These are phyloP conservation scores for Leptinotarsa rubiginosa DNA, from an alignment of 2,888 invertebrate species.

Conservation along the genomic window DNA sequence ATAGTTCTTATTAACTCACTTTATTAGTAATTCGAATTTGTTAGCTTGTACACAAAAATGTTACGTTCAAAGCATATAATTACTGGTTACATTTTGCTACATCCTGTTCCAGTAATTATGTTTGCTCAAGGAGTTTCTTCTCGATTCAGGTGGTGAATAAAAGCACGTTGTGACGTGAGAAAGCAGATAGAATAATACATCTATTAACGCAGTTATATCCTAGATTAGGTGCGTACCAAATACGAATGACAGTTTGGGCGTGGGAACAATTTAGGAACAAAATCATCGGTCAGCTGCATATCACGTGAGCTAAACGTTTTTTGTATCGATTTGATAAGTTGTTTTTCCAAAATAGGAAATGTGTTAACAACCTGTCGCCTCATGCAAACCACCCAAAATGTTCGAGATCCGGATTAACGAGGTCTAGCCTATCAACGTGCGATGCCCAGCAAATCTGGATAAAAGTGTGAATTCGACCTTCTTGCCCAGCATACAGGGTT, in stretches of 20 bases:
- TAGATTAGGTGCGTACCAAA: not conserved
- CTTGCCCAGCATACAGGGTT: too few species aligned
- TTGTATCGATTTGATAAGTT: too few species aligned
- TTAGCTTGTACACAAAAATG: conserved; percentile 19
- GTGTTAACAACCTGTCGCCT: too few species aligned
- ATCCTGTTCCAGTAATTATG: conserved; percentile 36
- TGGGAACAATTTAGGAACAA: not conserved
- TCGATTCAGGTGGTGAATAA: conserved; percentile 31
- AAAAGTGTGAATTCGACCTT: too few species aligned
- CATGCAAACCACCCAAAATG: too few species aligned
- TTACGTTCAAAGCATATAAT: conserved; percentile 28
- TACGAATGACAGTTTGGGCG: not conserved
- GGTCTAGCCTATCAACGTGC: too few species aligned
- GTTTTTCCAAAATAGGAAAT: too few species aligned
- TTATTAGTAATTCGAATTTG: conserved; percentile 31
- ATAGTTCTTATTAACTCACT: conserved; percentile 20
- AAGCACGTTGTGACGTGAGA: conserved; percentile 12
- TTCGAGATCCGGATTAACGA: too few species aligned
- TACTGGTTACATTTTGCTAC: conserved; percentile 34
- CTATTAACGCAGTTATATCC: not conserved
- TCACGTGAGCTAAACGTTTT: too few species aligned
- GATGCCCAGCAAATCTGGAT: too few species aligned
- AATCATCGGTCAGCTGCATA: not conserved
- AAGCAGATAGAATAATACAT: not conserved
- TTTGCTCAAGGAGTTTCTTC: conserved; percentile 30